Conservation (phyloP, 1,140 invertebrate genomes). For the Drosophila equinoxialis region DNA sequence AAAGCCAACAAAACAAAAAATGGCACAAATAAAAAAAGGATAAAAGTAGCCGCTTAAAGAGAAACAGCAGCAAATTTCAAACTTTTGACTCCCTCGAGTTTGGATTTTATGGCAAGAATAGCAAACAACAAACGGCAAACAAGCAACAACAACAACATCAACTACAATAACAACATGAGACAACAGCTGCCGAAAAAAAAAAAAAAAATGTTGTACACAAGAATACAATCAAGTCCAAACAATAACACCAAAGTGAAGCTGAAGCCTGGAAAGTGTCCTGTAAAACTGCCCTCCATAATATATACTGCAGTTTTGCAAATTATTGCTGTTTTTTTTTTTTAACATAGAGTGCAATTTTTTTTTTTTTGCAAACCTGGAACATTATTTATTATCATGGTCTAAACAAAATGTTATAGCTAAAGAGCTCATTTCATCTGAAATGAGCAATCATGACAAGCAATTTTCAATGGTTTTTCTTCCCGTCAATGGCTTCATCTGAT, state of each 20-base stretch:
- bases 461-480: neutral
- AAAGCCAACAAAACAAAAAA: conserved; percentile 4
- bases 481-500: neutral
- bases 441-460: conserved; percentile 8
- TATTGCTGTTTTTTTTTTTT: neutral
- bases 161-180: conserved; percentile 1
- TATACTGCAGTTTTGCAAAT: neutral
- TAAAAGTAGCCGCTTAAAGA: conserved; percentile 8
- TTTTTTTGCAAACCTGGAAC: neutral
- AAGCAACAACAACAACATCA: conserved; percentile 12
- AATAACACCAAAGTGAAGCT: conserved; percentile 1
- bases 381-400: conserved; percentile 5
- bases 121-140: conserved; percentile 35
- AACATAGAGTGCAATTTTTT: conserved; percentile 3
- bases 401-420: neutral
- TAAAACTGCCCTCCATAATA: neutral
- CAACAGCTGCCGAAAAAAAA: conserved; percentile 37
- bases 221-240: neutral
- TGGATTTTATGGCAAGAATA: conserved; percentile 15
- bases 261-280: neutral
- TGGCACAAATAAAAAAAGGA: neutral
- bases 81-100: conserved; percentile 25
- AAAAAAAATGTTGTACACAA: neutral
- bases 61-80: conserved; percentile 12
- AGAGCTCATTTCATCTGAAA: neutral